phyloP scores from a whole-genome alignment of 2,797 vertebrate genomes.

The Microcaecilia unicolor region DNA sequence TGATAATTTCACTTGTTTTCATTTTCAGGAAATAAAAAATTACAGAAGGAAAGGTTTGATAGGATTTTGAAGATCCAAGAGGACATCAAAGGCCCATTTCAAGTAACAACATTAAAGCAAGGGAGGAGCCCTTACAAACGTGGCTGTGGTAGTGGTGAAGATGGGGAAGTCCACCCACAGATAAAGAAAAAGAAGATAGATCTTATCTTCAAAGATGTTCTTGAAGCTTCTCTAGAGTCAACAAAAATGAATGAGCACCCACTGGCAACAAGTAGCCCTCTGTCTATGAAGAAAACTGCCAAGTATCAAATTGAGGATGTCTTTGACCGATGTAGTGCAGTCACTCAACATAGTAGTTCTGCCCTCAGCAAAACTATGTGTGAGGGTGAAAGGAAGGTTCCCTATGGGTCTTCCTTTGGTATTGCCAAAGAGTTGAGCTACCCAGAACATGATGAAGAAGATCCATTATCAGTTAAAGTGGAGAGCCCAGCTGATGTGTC shows the following conservation, averaged over 20 bases:
- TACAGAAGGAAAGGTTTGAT: slow-evolving; percentile 56
- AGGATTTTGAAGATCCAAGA: slow-evolving; percentile 53
- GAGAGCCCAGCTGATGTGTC: slow-evolving; percentile 67
- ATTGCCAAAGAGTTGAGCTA: slow-evolving; percentile 40
- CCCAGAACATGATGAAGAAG: slow-evolving; percentile 52
- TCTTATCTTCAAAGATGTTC: slow-evolving; percentile 86
- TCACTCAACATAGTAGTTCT: slow-evolving; percentile 25
- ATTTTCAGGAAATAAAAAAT: slow-evolving; percentile 61
- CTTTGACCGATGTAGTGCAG: slow-evolving; percentile 42
- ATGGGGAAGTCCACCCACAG: slow-evolving; percentile 66
- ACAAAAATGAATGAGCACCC: slow-evolving; percentile 53
- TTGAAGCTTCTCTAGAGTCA: slow-evolving; percentile 80
- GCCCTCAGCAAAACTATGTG: slow-evolving; percentile 36
- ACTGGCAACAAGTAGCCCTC: slow-evolving; percentile 47
- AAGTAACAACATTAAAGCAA: slow-evolving; percentile 56
- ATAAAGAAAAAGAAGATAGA: slow-evolving; percentile 92
- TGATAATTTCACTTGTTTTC: slow-evolving; percentile 57
- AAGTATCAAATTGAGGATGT: slow-evolving; percentile 46
- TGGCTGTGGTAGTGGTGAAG: slow-evolving; percentile 52
- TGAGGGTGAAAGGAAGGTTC: slow-evolving; percentile 53
- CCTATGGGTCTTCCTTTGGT: slow-evolving; percentile 30
- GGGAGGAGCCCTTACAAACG: slow-evolving; percentile 64
- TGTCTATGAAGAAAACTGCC: slow-evolving; percentile 54
- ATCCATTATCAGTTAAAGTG: slow-evolving; percentile 60
- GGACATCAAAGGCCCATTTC: slow-evolving; percentile 52